Evolutionary conservation across 1,140 invertebrate species (phyloP).

Genomic region (Hydropsyche tenuis): DNA sequence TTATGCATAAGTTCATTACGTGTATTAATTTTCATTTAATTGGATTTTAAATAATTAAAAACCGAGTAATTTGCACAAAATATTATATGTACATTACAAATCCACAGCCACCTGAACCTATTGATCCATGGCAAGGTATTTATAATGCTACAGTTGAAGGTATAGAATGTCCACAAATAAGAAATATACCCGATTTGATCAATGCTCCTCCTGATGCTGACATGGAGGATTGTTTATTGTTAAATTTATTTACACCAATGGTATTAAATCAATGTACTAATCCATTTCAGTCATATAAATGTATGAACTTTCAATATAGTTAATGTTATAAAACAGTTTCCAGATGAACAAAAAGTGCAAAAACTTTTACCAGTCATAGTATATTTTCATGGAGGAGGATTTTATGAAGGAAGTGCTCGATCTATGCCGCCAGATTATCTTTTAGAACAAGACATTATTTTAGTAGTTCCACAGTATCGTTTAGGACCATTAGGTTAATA

Average conservation of each 20-base stretch:
- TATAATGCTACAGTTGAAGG: slow-evolving; percentile 27
- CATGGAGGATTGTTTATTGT: slow-evolving; percentile 52
- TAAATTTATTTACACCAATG: slow-evolving; percentile 53
- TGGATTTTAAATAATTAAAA: background rate
- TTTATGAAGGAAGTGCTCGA: slow-evolving; percentile 66
- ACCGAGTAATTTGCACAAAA: no score
- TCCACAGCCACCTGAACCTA: slow-evolving; percentile 28
- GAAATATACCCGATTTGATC: background rate
- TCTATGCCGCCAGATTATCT: slow-evolving; percentile 68
- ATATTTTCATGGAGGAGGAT: slow-evolving; percentile 80
- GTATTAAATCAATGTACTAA: slow-evolving; percentile 14
- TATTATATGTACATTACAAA: no score
- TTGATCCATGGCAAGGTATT: slow-evolving; percentile 13
- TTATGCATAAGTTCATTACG: background rate
- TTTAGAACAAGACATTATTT: slow-evolving; percentile 67
- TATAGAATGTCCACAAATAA: slow-evolving; percentile 19
- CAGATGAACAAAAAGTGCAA: no score
- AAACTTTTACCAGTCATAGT: slow-evolving; percentile 62
- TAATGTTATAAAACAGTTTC: no score
- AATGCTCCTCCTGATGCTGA: background rate
- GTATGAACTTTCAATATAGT: background rate
- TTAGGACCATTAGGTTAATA: slow-evolving; percentile 63
- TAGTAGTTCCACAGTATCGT: slow-evolving; percentile 75
- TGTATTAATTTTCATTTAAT: background rate
- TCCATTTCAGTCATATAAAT: background rate